Percentiles rank a stretch among this genome's conserved stretches.
phyloP scores from a whole-genome alignment of 2,888 invertebrate species.

The Drosophila recens region DNA sequence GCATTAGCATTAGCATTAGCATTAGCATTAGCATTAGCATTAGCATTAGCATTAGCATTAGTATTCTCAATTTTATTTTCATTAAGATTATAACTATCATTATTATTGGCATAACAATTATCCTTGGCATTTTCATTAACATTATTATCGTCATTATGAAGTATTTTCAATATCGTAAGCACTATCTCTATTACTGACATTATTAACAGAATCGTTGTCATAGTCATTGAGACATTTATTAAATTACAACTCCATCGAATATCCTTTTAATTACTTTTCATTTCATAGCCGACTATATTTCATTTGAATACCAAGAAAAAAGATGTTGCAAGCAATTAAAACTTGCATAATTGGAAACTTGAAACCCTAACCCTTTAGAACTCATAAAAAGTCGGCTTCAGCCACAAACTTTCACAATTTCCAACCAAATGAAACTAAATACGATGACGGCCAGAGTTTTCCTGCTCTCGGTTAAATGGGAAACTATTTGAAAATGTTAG shows the following conservation, averaged over 20 bases:
- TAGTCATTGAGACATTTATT: neutral
- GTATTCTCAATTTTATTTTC: too few species aligned
- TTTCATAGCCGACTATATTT: constrained; percentile 1
- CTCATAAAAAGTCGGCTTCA: constrained; percentile 2
- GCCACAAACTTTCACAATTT: constrained; percentile 24
- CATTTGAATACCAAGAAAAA: constrained; percentile 10
- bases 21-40: too few species aligned
- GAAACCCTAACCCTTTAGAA: constrained; percentile 17
- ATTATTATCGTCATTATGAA: neutral
- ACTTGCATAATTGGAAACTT: constrained; percentile 30
- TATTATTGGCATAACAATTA: too few species aligned
- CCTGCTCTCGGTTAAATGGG: constrained; percentile 6
- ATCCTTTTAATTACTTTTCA: constrained; percentile 1
- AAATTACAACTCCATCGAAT: neutral
- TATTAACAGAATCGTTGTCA: neutral
- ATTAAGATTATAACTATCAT: too few species aligned
- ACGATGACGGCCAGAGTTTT: constrained; percentile 4
- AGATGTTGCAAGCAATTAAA: constrained; percentile 22
- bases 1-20: too few species aligned
- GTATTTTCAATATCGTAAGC: neutral
- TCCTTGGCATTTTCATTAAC: too few species aligned
- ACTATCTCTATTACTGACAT: neutral
- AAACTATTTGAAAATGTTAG: constrained; percentile 41
- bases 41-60: too few species aligned
- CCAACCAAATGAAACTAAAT: constrained; percentile 36